A percentile compares a stretch with the other conserved stretches of the same genome.
phyloP scores from a whole-genome alignment of 2,797 vertebrate species.

The Oreortyx pictus region DNA sequence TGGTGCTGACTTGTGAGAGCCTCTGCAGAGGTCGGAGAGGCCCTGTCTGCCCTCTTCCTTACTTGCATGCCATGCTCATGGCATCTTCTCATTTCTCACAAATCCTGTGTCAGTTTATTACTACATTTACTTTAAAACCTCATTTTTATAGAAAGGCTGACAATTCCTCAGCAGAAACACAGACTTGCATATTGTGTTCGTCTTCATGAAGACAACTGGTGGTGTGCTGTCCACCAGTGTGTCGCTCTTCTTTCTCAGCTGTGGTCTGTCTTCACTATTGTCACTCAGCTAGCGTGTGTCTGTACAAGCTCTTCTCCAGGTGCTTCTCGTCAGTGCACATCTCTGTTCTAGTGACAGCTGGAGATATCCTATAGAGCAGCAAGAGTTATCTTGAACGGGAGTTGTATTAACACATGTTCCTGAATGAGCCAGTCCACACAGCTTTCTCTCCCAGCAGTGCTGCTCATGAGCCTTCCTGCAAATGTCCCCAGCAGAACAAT shows the following conservation, averaged over 20 bases:
- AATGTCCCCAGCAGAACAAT: not conserved
- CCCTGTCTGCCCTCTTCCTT: not conserved
- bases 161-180: not conserved
- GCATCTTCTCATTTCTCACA: not conserved
- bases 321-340: rapidly evolving
- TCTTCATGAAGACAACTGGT: not conserved
- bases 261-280: not conserved
- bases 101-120: not conserved
- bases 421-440: rapidly evolving
- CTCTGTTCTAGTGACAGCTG: not conserved
- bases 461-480: not conserved
- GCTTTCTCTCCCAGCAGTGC: not conserved
- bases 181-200: not conserved
- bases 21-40: not conserved
- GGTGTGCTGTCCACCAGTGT: not conserved
- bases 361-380: not conserved
- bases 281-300: rapidly evolving
- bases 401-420: not conserved
- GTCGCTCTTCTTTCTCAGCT: not conserved
- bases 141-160: not conserved
- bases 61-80: not conserved
- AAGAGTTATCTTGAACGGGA: not conserved
- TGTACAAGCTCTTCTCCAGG: not conserved
- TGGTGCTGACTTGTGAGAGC: not conserved
- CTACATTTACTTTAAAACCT: not conserved